Base-by-base conservation (phyloP, 2,888 invertebrate genomes). In the Theodoxus fluviatilis region DNA sequence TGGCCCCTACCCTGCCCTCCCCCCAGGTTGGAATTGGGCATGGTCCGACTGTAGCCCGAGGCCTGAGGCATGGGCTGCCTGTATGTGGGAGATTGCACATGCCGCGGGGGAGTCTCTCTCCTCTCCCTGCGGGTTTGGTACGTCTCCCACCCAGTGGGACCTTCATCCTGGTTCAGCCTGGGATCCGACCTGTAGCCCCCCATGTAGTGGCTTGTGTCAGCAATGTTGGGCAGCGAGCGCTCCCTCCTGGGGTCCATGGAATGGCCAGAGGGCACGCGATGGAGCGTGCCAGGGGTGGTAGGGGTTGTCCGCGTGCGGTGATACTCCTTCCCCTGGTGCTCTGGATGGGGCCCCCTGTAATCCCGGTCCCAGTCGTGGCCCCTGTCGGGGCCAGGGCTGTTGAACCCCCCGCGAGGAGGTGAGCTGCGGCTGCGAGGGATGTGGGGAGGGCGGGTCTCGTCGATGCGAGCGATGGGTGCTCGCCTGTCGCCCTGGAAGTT, bases 381-480 rank as follows among this genome's bases (percentile, higher is more conserved):
- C 33, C 79, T 70, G 52, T 78, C 76, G 49, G 72, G 66, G 1
- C 76, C 74, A 1, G 81, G 79, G 64, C 78, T 81, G 73, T 81
- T 79, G 52, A 81, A 73, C 63, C 71, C 69, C 31, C 73, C 70
- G 2, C 76, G 69, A 22, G 73, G 70, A 63, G 74, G 69, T 38
- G 73, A 70, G 15, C 71, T 72, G 28, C 68, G 52, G 12, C 52
- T 12, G 7, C n/a, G n/a, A n/a, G n/a, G n/a, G n/a, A n/a, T n/a
- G n/a, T 12, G 28, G 38, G 12, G 65, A 31, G 22, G 22, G 40
- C 6, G 40, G n/a, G 7, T 38, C 40, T 3, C 40, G 40, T 18
- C 33, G 25, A 12, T 65, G 65, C 1, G n/a, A 28, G 15, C 65
- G 65, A n/a, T 28, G 9, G 52, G 52, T 25, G 7, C 43, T 25